Evolutionary conservation across 2,888 invertebrate species (phyloP).

Genomic region (Xanthorhoe designata): DNA sequence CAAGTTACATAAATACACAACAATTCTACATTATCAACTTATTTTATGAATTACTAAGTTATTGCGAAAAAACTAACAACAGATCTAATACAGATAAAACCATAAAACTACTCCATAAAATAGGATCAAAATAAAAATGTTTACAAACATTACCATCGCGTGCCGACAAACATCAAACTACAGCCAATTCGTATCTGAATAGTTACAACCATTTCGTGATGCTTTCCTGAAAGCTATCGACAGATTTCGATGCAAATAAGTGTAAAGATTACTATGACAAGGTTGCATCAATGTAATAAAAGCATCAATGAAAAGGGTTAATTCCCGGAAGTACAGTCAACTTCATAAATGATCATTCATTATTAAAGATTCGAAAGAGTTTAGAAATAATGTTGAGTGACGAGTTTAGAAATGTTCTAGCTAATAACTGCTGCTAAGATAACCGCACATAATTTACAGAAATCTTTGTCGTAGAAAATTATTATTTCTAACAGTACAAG

Average conservation of each 20-base stretch:
- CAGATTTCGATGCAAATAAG: constrained; percentile 17
- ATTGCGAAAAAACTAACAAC: not conserved
- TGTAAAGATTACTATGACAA: constrained; percentile 22
- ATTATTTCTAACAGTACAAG: too few species aligned
- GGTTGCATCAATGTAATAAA: constrained; percentile 20
- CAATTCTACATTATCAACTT: not conserved
- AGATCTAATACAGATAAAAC: constrained; percentile 15
- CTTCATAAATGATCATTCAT: not conserved
- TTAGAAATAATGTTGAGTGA: too few species aligned
- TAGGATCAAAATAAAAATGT: constrained; percentile 34
- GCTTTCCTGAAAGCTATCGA: constrained; percentile 5
- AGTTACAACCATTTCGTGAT: constrained; percentile 23
- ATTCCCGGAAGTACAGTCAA: constrained; percentile 3
- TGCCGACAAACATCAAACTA: constrained; percentile 28
- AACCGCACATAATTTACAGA: not conserved
- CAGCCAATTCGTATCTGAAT: constrained; percentile 25
- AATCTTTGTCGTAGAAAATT: too few species aligned
- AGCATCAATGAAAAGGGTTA: not conserved
- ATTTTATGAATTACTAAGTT: not conserved
- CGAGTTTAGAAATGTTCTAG: not conserved
- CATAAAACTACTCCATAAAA: constrained; percentile 22
- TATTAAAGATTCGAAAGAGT: not conserved
- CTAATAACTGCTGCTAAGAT: too few species aligned
- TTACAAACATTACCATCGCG: constrained; percentile 42
- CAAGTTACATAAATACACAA: not conserved